Base-by-base conservation (phyloP, 2,113 vertebrate species). In the Asarcornis scutulata region DNA sequence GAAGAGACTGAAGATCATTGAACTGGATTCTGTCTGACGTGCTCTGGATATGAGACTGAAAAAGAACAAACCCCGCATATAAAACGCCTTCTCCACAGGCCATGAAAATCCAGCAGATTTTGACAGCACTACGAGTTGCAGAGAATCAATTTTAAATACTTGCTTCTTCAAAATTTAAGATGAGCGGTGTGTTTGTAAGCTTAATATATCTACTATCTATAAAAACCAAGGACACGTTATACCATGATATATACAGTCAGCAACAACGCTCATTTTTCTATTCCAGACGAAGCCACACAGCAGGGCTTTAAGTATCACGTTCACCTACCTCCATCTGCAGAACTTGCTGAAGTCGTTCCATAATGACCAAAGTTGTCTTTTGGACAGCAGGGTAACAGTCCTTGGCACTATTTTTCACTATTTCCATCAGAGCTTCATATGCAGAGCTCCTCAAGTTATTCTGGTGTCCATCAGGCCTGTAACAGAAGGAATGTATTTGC, bases 401-500 rank as follows among this genome's bases (percentile, higher is more conserved):
- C 97, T 99, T 99, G 69, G 99, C 99, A 86, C 99, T 99, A 97
- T 99, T 99, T 97, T 99, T 99, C 77, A 99, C 99, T 11, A 99
- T 99, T 98, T 99, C 99, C 99, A 99, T 99, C 89, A 99, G 97
- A 27, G 99, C 99, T 96, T 99, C 99, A 38, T 99, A 99, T 0
- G 99, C 99, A 7, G 99, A 99, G 26, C 99, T 99, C 89, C 99
- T 98, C 94, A 99, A 97, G 97, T 99, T 99, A 97, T 99, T 99
- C 98, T 99, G 99, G 96, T 99, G 99, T 27, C 99, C 99, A 36
- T 99, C 99, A 16, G 99, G 99, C 84, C 99, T 99, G 87, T 3
- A 86, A 83, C 60, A 94, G 32, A 89, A 60, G 64, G 63, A 9
- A 84, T 32, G 55, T 18, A 77, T 74, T 66, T 58, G 38, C 81